phyloP scores from a whole-genome alignment of 2,888 invertebrate species.

The Luffia ferchaultella region DNA sequence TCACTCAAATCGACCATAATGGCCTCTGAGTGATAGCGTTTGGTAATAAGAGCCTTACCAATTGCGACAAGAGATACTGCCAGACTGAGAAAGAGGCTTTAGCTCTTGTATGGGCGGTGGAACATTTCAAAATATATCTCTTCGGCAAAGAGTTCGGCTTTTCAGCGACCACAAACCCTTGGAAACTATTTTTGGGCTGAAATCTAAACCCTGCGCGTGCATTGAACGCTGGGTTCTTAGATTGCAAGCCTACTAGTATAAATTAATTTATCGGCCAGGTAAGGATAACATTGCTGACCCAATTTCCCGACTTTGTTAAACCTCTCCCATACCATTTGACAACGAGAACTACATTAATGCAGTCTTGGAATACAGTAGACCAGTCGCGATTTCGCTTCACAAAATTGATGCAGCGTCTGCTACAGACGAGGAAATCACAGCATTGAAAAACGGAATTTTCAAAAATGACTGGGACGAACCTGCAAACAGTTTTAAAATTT shows the following conservation, averaged over 20 bases:
- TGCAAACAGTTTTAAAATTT: conserved; percentile 8
- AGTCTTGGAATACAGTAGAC: neutral
- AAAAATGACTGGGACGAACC: conserved; percentile 7
- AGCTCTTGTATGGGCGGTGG: too few species aligned
- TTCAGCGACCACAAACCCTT: conserved; percentile 9
- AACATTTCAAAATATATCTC: too few species aligned
- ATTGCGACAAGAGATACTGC: too few species aligned
- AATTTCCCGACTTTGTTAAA: conserved; percentile 3
- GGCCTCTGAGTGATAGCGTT: too few species aligned
- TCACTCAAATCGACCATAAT: too few species aligned
- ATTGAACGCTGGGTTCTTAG: conserved; percentile 9
- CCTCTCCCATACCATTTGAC: conserved; percentile 1
- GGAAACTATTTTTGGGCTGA: conserved; percentile 3
- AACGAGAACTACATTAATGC: conserved; percentile 1
- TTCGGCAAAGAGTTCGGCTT: too few species aligned
- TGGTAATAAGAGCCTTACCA: too few species aligned
- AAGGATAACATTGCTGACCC: conserved; percentile 11
- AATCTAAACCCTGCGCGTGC: conserved; percentile 6
- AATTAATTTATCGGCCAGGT: conserved; percentile 9
- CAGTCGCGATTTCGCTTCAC: conserved; percentile 4
- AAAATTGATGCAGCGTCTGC: conserved; percentile 4
- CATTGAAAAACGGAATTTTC: conserved; percentile 5
- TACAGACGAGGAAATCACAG: conserved; percentile 1
- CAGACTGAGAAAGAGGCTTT: too few species aligned
- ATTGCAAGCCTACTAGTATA: conserved; percentile 8